Evolutionary conservation across 2,113 vertebrate species (phyloP).

Genomic region (Oreotragus oreotragus): DNA sequence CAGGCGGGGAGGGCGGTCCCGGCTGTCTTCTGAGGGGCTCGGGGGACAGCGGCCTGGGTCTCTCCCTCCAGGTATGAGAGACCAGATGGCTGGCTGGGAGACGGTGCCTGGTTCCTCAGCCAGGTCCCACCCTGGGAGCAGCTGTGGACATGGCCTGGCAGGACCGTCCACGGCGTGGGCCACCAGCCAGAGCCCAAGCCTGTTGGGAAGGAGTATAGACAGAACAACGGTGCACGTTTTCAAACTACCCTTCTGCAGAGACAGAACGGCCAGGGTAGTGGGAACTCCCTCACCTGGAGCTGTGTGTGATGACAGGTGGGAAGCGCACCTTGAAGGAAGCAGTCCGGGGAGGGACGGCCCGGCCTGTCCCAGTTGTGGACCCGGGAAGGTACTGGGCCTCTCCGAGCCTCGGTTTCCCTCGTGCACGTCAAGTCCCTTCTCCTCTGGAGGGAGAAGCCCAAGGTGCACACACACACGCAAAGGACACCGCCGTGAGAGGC

Average conservation of each 20-base stretch:
- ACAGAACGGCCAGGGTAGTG: not conserved
- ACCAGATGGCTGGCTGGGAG: slow-evolving; percentile 69
- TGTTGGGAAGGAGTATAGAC: not conserved
- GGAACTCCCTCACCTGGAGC: not conserved
- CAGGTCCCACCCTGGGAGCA: slow-evolving; percentile 33
- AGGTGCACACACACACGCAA: fast-evolving
- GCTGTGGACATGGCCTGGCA: slow-evolving; percentile 69
- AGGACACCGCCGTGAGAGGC: too few species aligned
- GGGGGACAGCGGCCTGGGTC: slow-evolving; percentile 46
- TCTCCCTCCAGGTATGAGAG: slow-evolving; percentile 45
- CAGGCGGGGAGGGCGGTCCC: not conserved
- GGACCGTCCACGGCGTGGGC: slow-evolving; percentile 44
- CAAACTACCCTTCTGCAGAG: slow-evolving; percentile 40
- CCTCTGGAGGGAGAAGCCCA: not conserved
- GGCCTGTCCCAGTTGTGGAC: fast-evolving
- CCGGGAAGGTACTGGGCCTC: fast-evolving
- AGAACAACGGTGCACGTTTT: not conserved
- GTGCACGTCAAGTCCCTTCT: fast-evolving
- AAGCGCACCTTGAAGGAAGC: fast-evolving
- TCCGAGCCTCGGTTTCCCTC: fast-evolving
- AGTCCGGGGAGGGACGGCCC: fast-evolving
- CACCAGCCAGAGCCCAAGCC: not conserved
- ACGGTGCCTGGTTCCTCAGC: slow-evolving; percentile 11
- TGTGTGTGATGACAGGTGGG: not conserved
- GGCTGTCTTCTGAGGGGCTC: slow-evolving; percentile 21